phyloP scores from a whole-genome alignment of 2,888 invertebrate genomes.

The Amorpha juglandis region DNA sequence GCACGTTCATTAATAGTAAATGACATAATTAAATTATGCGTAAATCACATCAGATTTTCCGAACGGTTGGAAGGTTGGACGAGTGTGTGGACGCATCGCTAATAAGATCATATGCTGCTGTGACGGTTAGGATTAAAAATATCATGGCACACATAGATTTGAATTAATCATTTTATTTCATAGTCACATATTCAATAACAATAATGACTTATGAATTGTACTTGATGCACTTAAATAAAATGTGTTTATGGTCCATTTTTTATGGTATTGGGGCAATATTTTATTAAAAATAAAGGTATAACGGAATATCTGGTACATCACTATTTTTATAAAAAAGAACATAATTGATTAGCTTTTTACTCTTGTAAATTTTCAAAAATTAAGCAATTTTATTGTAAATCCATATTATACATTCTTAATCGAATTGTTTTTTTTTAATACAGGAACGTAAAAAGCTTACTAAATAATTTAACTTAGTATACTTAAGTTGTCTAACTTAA shows the following conservation, averaged over 20 bases:
- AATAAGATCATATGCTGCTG: too few relatives aligned
- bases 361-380: background rate
- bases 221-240: conserved; percentile 32
- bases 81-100: too few relatives aligned
- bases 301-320: background rate
- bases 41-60: too few relatives aligned
- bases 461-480: conserved; percentile 7
- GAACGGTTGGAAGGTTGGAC: too few relatives aligned
- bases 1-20: too few relatives aligned
- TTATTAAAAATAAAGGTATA: background rate
- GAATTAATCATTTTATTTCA: background rate
- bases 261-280: conserved; percentile 13
- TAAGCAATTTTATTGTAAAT: background rate
- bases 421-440: background rate
- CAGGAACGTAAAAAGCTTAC: conserved; percentile 22
- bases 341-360: background rate
- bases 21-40: too few relatives aligned
- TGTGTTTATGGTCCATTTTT: conserved; percentile 30
- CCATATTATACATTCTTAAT: background rate
- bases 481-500: background rate
- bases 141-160: background rate
- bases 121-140: background rate
- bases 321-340: background rate
- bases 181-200: background rate
- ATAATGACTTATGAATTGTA: conserved; percentile 8